Evolutionary conservation across 1,140 invertebrate species (phyloP).

Genomic region (Magallana ariakensis): DNA sequence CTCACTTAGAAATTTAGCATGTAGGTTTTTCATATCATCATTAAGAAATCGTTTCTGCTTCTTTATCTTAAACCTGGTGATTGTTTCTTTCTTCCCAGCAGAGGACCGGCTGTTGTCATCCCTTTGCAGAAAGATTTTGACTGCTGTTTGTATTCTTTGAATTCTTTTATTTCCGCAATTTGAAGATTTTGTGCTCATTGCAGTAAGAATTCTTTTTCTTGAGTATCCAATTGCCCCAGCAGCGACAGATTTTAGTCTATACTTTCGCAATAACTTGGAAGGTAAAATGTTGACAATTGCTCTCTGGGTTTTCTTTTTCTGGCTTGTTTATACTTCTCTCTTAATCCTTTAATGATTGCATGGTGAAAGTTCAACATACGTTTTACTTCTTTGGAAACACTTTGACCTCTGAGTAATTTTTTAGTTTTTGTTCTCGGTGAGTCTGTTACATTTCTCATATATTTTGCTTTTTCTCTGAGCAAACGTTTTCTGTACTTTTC

Average conservation of each 20-base stretch:
- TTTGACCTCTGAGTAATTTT: neutral
- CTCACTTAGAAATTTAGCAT: slow-evolving; percentile 53
- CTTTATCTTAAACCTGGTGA: slow-evolving; percentile 43
- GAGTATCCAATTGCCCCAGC: neutral
- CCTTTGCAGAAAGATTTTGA: slow-evolving; percentile 37
- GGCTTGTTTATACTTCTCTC: slow-evolving; percentile 10
- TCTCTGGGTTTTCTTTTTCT: neutral
- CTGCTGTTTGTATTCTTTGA: neutral
- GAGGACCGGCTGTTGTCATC: slow-evolving; percentile 34
- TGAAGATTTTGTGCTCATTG: neutral
- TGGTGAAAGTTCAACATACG: neutral
- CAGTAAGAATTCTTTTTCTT: slow-evolving; percentile 32
- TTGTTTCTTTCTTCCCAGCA: slow-evolving; percentile 48
- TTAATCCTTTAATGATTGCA: slow-evolving; percentile 11
- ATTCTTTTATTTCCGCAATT: neutral
- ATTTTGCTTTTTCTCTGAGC: slow-evolving; percentile 22
- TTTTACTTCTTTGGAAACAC: neutral
- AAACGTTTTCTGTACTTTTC: slow-evolving; percentile 40
- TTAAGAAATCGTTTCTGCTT: slow-evolving; percentile 48
- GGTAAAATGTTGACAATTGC: neutral
- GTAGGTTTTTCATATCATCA: slow-evolving; percentile 48
- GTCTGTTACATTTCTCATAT: neutral
- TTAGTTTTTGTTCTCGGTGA: neutral
- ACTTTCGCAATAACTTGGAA: slow-evolving; percentile 19
- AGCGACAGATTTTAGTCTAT: neutral